Conservation (phyloP, 2,888 invertebrate species). For the Tipula vernalis region DNA sequence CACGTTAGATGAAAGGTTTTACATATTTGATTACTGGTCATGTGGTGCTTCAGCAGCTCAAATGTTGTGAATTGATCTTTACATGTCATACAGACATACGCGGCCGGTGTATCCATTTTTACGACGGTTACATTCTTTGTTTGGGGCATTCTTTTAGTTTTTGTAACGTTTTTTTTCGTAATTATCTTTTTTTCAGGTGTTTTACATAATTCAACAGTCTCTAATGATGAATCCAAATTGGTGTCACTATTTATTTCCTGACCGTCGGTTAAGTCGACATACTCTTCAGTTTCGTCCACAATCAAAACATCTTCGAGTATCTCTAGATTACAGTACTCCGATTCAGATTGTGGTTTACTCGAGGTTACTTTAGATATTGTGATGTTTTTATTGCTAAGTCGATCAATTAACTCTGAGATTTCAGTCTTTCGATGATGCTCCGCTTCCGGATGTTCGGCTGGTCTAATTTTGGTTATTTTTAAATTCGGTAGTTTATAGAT, state of each 20-base stretch:
- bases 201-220: neutral
- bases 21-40: slow-evolving; percentile 10
- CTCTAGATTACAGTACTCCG: neutral
- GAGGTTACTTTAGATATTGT: neutral
- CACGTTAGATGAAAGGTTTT: slow-evolving; percentile 12
- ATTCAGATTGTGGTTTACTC: neutral
- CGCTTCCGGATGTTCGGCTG: neutral
- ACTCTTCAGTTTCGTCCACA: neutral
- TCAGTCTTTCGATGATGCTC: neutral
- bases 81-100: slow-evolving; percentile 14
- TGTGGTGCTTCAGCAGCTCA: slow-evolving; percentile 11
- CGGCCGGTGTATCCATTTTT: slow-evolving; percentile 12
- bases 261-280: neutral
- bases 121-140: neutral
- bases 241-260: neutral
- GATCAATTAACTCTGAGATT: neutral
- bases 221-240: neutral
- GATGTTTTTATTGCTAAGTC: neutral
- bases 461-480: neutral
- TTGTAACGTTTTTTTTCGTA: neutral
- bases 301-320: slow-evolving; percentile 4
- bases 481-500: slow-evolving; percentile 6
- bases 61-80: slow-evolving; percentile 11
- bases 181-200: neutral
- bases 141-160: neutral